Evolutionary conservation across 2,113 vertebrate genomes (phyloP), one percentile per base, ranked within the genome.

Genomic region (Catharus minimus): DNA sequence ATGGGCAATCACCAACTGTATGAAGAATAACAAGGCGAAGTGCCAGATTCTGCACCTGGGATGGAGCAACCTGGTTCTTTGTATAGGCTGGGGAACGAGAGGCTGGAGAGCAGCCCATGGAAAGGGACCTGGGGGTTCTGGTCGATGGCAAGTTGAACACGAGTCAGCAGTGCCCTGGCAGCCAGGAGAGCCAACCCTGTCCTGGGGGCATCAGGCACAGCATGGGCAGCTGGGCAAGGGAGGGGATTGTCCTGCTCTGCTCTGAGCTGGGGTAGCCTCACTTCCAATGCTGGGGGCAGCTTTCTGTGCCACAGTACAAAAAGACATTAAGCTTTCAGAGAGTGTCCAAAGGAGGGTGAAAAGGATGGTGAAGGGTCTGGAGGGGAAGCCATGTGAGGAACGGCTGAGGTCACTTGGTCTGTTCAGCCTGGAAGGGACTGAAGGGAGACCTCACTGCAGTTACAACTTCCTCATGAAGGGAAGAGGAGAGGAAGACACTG

Each of bases 121-220:
- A 71, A 71, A 22, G 9, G 33, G 17, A 56, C 3, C 36, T 61
- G 21, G 15, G 55, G 8, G 19, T 7, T 6, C 16, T 33, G 30
- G 16, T 56, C 0, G 0, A 3, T 15, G 17, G 6, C 5, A 78
- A 62, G 13, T 2, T 11, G 11, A 30, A 41, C 3, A 21, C 4
- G 33, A 21, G 13, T 1, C 19, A 86, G 2, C 1, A 39, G 5
- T 30, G 73, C 13, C 33, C 65, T 86, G 30, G 6, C 9, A 69
- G 56, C 33, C 30, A 41, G 39, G 28, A 47, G 33, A 36, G 33
- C 33, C 33, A 36, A 36, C 33, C 33, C 33, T 36, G 33, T 36
- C 33, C 33, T 36, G 33, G 11, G 44, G 44, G 20, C 9, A 46
- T 46, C 44, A 46, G 44, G 44, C 44, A 46, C 44, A 46, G 44